Evolutionary conservation across 1,140 invertebrate genomes (phyloP), one percentile per base, ranked within the genome.

Genomic region (Tribolium madens): DNA sequence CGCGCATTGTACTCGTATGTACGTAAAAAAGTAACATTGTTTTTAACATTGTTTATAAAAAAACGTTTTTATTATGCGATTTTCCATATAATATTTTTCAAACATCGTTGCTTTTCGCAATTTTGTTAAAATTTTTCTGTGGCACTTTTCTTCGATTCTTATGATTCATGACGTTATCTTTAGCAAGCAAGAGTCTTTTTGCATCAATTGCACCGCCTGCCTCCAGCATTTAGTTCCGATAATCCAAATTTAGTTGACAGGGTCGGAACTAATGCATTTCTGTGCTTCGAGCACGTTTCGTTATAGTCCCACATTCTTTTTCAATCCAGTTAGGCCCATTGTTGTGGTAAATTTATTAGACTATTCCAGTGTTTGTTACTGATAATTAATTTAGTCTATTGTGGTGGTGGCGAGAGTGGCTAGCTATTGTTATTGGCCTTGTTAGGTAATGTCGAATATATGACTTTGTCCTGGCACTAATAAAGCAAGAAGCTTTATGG

Each of bases 341-440:
- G 57, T 64, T 64, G 26, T 13, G 10, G 57, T 33, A 64, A 64
- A 64, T 64, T 64, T 64, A 64, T 64, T 64, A 64, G 57, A 64
- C 57, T 33, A 33, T 64, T 31, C 21, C 57, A 64, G 57, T 64
- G 57, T 64, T 64, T 64, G 57, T 64, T 33, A 64, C 57, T 33
- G 57, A 64, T 64, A 64, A 64, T 64, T 64, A 64, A 64, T 64
- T 64, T 64, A 64, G 57, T 64, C 57, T 14, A 64, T 64, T 64
- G 57, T 64, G 52, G 52, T 57, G 52, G 21, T 57, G 26, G 21
- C 57, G 57, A 31, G 21, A 64, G 57, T 31, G 17, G 57, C 15
- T 21, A 26, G 15, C 52, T 64, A 64, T 64, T 64, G 57, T 64
- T 64, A 64, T 57, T 57, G 52, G 17, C 14, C 52, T 57, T n/a